These are phyloP conservation scores for Horisme vitalbata DNA, from an alignment of 2,888 invertebrate genomes.

Conservation along the genomic window DNA sequence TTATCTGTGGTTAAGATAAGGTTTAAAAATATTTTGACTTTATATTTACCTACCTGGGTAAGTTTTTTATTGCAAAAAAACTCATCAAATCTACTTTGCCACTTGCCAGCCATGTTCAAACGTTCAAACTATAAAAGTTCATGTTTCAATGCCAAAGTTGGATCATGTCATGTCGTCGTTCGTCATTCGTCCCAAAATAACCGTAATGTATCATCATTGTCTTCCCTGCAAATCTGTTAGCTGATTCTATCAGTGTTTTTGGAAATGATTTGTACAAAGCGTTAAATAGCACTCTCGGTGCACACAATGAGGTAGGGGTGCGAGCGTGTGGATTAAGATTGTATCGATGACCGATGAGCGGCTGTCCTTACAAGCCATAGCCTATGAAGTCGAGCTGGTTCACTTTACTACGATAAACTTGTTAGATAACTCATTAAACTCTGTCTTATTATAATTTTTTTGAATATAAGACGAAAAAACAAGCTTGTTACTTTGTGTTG, in stretches of 20 bases:
- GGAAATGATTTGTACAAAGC: slow-evolving; percentile 32
- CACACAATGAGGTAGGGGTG: slow-evolving; percentile 38
- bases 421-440: too few species aligned
- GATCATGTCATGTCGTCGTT: neutral
- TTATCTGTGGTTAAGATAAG: too few species aligned
- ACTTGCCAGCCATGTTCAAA: too few species aligned
- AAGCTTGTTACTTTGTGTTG: too few species aligned
- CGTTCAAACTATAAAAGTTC: too few species aligned
- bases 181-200: neutral
- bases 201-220: slow-evolving; percentile 3
- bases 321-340: slow-evolving; percentile 69
- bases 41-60: too few species aligned
- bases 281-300: slow-evolving; percentile 37
- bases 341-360: slow-evolving; percentile 63
- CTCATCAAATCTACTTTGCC: too few species aligned
- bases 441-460: too few species aligned
- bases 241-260: slow-evolving; percentile 20
- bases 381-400: slow-evolving; percentile 8
- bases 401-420: neutral
- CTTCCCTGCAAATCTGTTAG: slow-evolving; percentile 10
- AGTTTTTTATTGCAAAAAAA: too few species aligned
- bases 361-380: slow-evolving; percentile 31
- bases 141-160: too few species aligned
- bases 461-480: too few species aligned
- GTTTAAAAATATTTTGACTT: too few species aligned